Base-by-base conservation (phyloP, 2,113 vertebrate genomes). In the Beaufortia kweichowensis region DNA sequence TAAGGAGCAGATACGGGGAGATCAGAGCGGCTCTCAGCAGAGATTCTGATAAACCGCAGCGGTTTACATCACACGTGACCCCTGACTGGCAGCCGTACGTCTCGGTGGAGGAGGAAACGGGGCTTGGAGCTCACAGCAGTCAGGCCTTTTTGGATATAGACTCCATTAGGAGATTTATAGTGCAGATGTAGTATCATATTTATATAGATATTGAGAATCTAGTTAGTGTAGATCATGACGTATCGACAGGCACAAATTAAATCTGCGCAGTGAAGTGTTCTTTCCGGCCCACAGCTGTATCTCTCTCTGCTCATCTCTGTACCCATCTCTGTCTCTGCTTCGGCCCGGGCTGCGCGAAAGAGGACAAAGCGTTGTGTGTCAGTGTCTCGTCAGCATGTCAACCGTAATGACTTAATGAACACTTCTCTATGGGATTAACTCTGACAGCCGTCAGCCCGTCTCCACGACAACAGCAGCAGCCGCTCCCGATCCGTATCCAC, bases 391-490 rank as follows among this genome's bases (percentile, higher is more conserved):
- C 81, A 87, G 87, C 50, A 84, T 88, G 89, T 91, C 90, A 91
- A 87, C 83, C 64, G 87, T 92, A 92, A 93, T 91, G 90, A 93
- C 92, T 93, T 93, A 92, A 92, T 93, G 92, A 93, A 90, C 87
- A 91, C 91, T 92, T 91, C 90, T 92, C 82, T 21, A 61, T 82
- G 86, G 89, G 91, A 92, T 92, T 91, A 90, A 88, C 89, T 85
- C 85, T 91, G 92, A 92, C 91, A 92, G 89, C 87, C 91, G 84
- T 91, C 89, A 90, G 86, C 7, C 75, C 79, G 29, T 88, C 85
- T 82, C 89, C 86, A 89, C 43, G 84, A 81, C 88, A 86, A 86
- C 85, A 83, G 82, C 84, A 64, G 68, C 76, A 29, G n/a, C 69
- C 70, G 64, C 80, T 79, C 64, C 86, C 77, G 57, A 87, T 80